Evolutionary conservation across 1,140 invertebrate genomes (phyloP).

Genomic region (Ooceraea biroi): DNA sequence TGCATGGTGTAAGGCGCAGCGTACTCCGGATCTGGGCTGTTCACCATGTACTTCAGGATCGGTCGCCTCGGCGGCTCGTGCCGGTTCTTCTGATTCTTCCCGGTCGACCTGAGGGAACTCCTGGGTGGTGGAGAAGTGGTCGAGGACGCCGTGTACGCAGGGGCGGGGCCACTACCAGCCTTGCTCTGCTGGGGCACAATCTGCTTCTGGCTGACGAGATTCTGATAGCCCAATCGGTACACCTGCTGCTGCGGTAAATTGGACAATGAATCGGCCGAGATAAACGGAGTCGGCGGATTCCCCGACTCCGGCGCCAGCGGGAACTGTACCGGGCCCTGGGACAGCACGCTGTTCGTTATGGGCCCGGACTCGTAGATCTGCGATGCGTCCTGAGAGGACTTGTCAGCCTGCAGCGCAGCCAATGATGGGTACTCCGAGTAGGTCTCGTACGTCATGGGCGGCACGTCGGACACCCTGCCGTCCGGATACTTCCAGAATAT

Average conservation of each 20-base stretch:
- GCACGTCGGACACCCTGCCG: conserved; percentile 80
- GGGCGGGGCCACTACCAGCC: not conserved
- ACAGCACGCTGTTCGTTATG: conserved; percentile 69
- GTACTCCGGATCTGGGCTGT: conserved; percentile 81
- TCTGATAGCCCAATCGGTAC: conserved; percentile 72
- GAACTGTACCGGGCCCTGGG: conserved; percentile 83
- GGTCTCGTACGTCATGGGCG: conserved; percentile 80
- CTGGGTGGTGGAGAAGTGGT: not conserved
- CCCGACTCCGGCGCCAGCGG: conserved; percentile 56
- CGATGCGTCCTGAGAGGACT: not conserved
- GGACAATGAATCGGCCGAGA: conserved; percentile 63
- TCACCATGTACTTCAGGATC: conserved; percentile 76
- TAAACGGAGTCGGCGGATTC: conserved; percentile 39
- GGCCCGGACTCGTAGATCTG: conserved; percentile 50
- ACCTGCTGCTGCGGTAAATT: conserved; percentile 65
- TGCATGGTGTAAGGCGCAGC: conserved; percentile 63
- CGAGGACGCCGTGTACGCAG: conserved; percentile 4
- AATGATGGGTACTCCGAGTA: conserved; percentile 74
- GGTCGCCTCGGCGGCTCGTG: not conserved
- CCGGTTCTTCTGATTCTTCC: conserved; percentile 9
- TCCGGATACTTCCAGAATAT: conserved; percentile 85
- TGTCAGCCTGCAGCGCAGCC: not conserved
- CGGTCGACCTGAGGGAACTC: not conserved
- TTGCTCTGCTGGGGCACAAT: conserved; percentile 31
- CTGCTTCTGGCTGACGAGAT: conserved; percentile 58